phyloP scores from a whole-genome alignment of 2,113 vertebrate genomes.

The Myiopsitta monachus region DNA sequence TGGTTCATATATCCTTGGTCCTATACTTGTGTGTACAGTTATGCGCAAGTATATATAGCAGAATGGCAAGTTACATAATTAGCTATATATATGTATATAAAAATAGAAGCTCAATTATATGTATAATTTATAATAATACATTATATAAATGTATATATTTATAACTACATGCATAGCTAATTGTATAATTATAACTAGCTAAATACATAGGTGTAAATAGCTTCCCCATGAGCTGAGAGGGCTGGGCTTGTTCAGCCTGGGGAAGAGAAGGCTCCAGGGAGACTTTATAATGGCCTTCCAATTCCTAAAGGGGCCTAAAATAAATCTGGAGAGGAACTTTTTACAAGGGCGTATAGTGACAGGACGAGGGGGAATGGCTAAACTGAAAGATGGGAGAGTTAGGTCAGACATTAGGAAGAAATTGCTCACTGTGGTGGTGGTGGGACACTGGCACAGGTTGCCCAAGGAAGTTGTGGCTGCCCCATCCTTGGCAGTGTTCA shows the following conservation, averaged over 20 bases:
- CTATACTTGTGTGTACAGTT: not conserved
- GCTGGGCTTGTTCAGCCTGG: not conserved
- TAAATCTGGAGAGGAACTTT: not conserved
- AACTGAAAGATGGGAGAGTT: not conserved
- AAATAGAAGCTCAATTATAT: rapidly evolving
- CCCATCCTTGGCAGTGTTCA: not conserved
- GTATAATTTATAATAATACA: not conserved
- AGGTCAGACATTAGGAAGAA: not conserved
- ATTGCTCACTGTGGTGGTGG: not conserved
- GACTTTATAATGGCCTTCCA: not conserved
- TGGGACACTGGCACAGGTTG: not conserved
- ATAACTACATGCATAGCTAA: not conserved
- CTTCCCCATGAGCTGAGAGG: not conserved
- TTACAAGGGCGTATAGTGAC: not conserved
- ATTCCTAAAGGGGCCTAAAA: not conserved
- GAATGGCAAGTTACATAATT: not conserved
- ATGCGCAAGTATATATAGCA: not conserved
- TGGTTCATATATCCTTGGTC: not conserved
- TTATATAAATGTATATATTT: not conserved
- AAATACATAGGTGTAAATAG: not conserved
- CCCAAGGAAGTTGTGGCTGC: not conserved
- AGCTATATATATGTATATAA: not conserved
- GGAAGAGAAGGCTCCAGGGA: not conserved
- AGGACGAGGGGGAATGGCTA: not conserved
- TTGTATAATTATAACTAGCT: not conserved